Evolutionary conservation across 2,797 vertebrate genomes (phyloP), one percentile per base, ranked within the genome.

Genomic region (Rousettus madagascariensis): DNA sequence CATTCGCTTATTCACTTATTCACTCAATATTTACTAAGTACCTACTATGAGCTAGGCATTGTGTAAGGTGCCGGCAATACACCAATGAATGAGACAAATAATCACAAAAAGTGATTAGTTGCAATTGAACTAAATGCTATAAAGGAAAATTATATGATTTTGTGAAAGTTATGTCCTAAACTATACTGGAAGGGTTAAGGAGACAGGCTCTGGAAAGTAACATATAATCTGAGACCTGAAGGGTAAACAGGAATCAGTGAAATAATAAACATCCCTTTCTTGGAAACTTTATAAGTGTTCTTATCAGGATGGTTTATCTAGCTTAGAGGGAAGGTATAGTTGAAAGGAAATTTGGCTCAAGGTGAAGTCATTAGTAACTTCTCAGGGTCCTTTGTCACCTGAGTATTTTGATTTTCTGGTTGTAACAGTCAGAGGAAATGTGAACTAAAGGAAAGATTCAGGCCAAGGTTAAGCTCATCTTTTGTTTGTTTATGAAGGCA

Each of bases 401-500:
- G 41, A 84, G 15, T 28, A 49, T 94, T 95, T 72, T 75, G 6
- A 85, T 68, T 94, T 90, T 95, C 71, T 71, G 20, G n/a, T 72
- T 30, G 86, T 0, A 79, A 15, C 24, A 59, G 16, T 69, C 82
- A 71, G 55, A 95, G 33, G 46, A n/a, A 80, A 13, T 33, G 2
- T 43, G 51, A 77, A 86, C 22, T 71, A 83, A 84, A 77, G 74
- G 49, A 65, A 95, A 74, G 59, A 93, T 89, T 46, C 9, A 77
- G 71, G 86, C 90, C 94, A 97, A 95, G 92, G 90, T 94, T 85
- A 96, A 96, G 66, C 26, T 30, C 51, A 53, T 86, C 82, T 93
- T 92, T 75, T 96, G 68, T 96, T 96, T 95, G 75, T 94, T 97
- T 95, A 79, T 75, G 41, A 96, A 97, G 72, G 38, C 49, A 90